A percentile compares a stretch with the other conserved stretches of the same genome.
Conservation (phyloP, 2,797 vertebrate genomes). For the Brotula barbata region DNA sequence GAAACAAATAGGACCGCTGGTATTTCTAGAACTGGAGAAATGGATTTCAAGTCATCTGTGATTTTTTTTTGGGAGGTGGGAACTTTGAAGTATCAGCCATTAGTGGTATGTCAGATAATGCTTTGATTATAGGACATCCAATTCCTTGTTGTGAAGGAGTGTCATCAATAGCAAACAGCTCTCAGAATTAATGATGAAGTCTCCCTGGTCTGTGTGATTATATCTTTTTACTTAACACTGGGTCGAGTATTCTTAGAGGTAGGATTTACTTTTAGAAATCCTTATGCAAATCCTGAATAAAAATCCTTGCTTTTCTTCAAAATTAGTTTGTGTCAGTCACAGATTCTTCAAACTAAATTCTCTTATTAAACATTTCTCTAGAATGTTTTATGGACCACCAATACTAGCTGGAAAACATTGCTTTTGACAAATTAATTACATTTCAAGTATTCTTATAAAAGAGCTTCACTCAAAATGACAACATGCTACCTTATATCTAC, state of each 20-base stretch:
- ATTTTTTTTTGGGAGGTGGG: conserved; percentile 25
- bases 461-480: neutral
- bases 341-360: conserved; percentile 14
- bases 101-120: conserved; percentile 48
- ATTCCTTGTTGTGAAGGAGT: conserved; percentile 29
- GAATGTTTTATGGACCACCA: neutral
- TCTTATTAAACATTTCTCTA: neutral
- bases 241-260: conserved; percentile 19
- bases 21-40: conserved; percentile 42
- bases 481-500: too few relatives aligned
- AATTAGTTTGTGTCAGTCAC: conserved; percentile 3
- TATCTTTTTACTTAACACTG: conserved; percentile 38
- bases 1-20: conserved; percentile 34
- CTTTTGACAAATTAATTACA: neutral
- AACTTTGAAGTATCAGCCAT: conserved; percentile 17
- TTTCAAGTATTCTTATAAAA: neutral
- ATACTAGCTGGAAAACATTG: neutral
- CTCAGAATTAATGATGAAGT: conserved; percentile 37
- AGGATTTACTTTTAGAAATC: neutral
- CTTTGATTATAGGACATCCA: conserved; percentile 16
- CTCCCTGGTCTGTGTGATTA: conserved; percentile 11
- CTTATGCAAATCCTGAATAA: neutral
- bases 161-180: conserved; percentile 41
- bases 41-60: conserved; percentile 34
- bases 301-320: too few relatives aligned